Evolutionary conservation across 2,113 vertebrate species (phyloP).

Genomic region (Corythornis vintsioides): DNA sequence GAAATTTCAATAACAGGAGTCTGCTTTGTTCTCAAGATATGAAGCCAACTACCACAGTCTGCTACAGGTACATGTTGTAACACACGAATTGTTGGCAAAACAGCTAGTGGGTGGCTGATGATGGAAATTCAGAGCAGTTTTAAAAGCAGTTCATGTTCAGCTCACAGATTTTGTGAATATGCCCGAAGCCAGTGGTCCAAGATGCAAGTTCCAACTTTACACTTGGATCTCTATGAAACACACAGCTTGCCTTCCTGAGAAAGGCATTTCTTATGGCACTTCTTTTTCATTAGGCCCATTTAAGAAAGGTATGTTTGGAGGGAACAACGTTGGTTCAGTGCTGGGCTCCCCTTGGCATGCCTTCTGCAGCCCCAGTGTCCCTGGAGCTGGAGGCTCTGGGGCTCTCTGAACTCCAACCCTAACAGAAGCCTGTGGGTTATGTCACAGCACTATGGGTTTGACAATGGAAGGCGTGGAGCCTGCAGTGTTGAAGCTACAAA

Average conservation of each 20-base stretch:
- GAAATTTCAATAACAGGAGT: neutral
- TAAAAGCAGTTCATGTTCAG: neutral
- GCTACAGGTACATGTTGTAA: slow-evolving; percentile 23
- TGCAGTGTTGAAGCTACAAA: too few relatives aligned
- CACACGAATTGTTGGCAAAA: neutral
- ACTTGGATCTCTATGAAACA: neutral
- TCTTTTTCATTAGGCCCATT: neutral
- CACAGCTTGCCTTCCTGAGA: neutral
- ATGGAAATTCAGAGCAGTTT: slow-evolving; percentile 1
- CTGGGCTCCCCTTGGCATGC: too few relatives aligned
- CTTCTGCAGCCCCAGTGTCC: too few relatives aligned
- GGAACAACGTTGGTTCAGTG: too few relatives aligned
- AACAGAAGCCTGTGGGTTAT: too few relatives aligned
- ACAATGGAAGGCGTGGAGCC: too few relatives aligned
- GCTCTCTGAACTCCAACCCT: too few relatives aligned
- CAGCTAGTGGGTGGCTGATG: neutral
- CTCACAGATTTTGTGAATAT: neutral
- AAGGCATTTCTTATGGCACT: neutral
- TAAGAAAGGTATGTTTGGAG: too few relatives aligned
- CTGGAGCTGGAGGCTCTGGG: too few relatives aligned
- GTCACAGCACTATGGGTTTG: too few relatives aligned
- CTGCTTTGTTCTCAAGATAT: neutral
- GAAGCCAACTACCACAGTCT: slow-evolving; percentile 10
- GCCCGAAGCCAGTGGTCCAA: rapidly evolving
- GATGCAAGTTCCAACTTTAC: neutral